Evolutionary conservation across 2,888 invertebrate genomes (phyloP), one percentile per base, ranked within the genome.

Genomic region (Taphrorychus bicolor): DNA sequence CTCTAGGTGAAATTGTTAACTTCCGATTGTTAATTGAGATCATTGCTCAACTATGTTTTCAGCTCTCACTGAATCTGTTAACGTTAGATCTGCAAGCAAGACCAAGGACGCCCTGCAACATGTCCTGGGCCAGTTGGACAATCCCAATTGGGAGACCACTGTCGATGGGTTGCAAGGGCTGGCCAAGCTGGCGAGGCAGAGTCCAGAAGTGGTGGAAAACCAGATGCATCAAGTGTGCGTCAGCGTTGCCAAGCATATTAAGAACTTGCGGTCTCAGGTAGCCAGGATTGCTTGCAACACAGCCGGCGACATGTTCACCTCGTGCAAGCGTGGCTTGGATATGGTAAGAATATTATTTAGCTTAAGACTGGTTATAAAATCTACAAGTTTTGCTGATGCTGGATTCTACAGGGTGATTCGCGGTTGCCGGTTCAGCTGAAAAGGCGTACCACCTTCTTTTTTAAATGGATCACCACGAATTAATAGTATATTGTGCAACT

Each of bases 201-300:
- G 90, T 73, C 84, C 88, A 0, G 91, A 89, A 18, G 80, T 85
- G 14, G 74, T 91, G 42, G 87, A 88, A 59, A 77, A 85, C 0
- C 88, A 91, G 70, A 87, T 92, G 67, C 91, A 91, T 52, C 86
- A 89, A 19, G 85, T 89, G 19, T 90, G 88, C 81, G 85, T 90
- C n/a, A 85, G 88, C 68, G 82, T 95, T 19, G 88, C 92, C 0
- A 85, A 87, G 69, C 91, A 96, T 77, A 91, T 95, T 52, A 91
- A 91, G 73, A 98, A 96, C 81, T 85, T 98, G 69, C 87, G 98
- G 19, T 98, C 98, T 0, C 94, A 97, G 79, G 97, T 97, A 0
- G 91, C 97, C 0, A 87, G 97, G 53, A 88, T 92, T 2, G 96
- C 97, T 14, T 95, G 98, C 77, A 86, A 89, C 69, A 89, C 93